Base-by-base conservation (phyloP, 2,113 vertebrate species). In the Abramis brama region DNA sequence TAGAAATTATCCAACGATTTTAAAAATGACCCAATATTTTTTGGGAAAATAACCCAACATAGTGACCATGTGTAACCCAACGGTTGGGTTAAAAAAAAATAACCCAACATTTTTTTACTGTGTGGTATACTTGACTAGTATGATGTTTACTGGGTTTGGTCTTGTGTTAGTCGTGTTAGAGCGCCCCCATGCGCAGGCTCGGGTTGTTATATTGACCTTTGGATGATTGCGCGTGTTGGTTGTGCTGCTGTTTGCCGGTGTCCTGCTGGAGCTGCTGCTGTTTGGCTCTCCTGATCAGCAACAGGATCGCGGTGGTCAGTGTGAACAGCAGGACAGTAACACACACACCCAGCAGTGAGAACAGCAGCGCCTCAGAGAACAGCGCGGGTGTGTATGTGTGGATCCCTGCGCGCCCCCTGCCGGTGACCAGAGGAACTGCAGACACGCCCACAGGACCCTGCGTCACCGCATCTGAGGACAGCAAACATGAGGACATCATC, bases 301-400 rank as follows among this genome's bases (percentile, higher is more conserved):
- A 92, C 0, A 92, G 91, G 84, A 96, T 30, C 0, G 94, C 95
- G 86, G 96, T 87, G 11, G 95, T 83, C 86, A 95, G 90, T 70
- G 95, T 94, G 82, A 93, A 94, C 84, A 96, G 0, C 33, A 97
- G 86, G 64, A 92, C 64, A 0, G 92, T 90, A 52, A 95, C 87
- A 89, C 95, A 95, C 23, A 96, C 85, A 4, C 94, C 95, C 89
- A 97, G 92, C 1, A 96, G 91, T 43, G 94, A 91, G 87, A 93
- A 94, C 19, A 94, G 77, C 57, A 93, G 21, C n/a, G 92, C 6
- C 1, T 66, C 74, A 1, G 90, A 45, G 45, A 89, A 88, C 3
- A 82, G 79, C 59, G 87, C 30, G 1, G 39, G 39, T 43, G 43
- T 43, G 43, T 43, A 8, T 43, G 43, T 43, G 39, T 0, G 39